Evolutionary conservation across 2,797 vertebrate species (phyloP).

Genomic region (Anabacerthia variegaticeps): DNA sequence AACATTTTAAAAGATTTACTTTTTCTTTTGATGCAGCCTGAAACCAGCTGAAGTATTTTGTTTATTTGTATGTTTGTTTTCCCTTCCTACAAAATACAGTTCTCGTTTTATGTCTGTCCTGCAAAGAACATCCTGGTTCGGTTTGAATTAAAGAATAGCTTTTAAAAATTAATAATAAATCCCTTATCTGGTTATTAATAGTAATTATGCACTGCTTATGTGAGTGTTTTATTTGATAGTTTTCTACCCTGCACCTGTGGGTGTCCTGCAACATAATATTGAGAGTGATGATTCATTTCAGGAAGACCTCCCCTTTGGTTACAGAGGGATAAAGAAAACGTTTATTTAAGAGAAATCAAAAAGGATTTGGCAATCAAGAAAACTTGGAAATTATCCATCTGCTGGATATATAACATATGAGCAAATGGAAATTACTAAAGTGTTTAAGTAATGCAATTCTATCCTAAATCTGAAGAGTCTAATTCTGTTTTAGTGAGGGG

Average conservation of each 20-base stretch:
- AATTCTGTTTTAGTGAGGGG: neutral
- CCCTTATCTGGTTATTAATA: neutral
- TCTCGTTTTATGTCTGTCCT: neutral
- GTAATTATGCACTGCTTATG: neutral
- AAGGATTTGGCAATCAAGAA: conserved; percentile 64
- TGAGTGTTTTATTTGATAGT: neutral
- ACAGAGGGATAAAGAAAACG: conserved; percentile 24
- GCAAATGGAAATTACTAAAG: conserved; percentile 40
- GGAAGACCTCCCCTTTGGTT: neutral
- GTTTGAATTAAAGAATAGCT: neutral
- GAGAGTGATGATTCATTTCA: neutral
- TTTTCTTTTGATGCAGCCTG: neutral
- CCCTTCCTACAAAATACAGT: neutral
- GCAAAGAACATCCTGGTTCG: neutral
- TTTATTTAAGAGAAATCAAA: conserved; percentile 52
- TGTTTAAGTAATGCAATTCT: conserved; percentile 52
- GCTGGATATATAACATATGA: conserved; percentile 43
- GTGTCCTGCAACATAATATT: neutral
- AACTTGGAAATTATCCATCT: conserved; percentile 53
- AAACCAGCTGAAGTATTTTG: neutral
- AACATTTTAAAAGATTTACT: neutral
- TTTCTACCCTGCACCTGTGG: neutral
- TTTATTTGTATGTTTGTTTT: neutral
- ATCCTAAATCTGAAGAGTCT: conserved; percentile 40
- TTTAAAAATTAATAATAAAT: neutral